Base-by-base conservation (phyloP, 2,113 vertebrate genomes). In the Sula dactylatra region DNA sequence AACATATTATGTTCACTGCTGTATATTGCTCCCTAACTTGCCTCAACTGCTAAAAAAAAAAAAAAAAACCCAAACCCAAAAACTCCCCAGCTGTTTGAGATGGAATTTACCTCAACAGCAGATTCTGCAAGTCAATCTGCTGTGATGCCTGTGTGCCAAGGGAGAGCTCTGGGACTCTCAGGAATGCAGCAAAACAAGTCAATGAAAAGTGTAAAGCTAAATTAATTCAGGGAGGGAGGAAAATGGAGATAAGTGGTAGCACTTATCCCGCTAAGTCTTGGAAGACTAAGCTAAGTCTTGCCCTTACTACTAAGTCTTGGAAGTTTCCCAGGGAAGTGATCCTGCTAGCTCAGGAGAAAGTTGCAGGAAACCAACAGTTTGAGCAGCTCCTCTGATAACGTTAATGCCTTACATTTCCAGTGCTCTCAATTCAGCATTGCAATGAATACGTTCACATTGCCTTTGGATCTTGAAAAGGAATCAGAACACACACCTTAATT, bases 131-230 rank as follows among this genome's bases (percentile, higher is more conserved):
- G n/a, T 86, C 59, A 52, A 50, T 71, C 52, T 79, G 56, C 85
- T 59, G 14, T 1, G 2, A 80, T 36, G 31, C 69, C 40, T 17
- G 11, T 66, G 17, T 50, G 76, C 66, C 58, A 74, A 61, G 0
- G 3, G 14, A 78, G 77, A 69, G 40, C 69, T 61, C 81, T 67
- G 83, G 54, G 77, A 89, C 65, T 47, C 77, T 85, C 77, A 94
- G 86, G 88, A 97, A 95, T 94, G 88, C 59, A 84, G 88, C 52
- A 91, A 89, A 95, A 94, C 84, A 82, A 93, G 74, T 88, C 81
- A 62, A 40, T 24, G 49, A 72, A 86, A 97, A 95, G 66, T 32
- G n/a, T 59, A 87, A 95, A 95, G 52, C 73, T 82, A 89, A 86
- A 86, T 93, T 94, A 88, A 96, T 76, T 91, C 69, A 88, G 36